These are phyloP conservation scores for Lasiurus borealis DNA, from an alignment of 2,113 vertebrate genomes.

Conservation along the genomic window DNA sequence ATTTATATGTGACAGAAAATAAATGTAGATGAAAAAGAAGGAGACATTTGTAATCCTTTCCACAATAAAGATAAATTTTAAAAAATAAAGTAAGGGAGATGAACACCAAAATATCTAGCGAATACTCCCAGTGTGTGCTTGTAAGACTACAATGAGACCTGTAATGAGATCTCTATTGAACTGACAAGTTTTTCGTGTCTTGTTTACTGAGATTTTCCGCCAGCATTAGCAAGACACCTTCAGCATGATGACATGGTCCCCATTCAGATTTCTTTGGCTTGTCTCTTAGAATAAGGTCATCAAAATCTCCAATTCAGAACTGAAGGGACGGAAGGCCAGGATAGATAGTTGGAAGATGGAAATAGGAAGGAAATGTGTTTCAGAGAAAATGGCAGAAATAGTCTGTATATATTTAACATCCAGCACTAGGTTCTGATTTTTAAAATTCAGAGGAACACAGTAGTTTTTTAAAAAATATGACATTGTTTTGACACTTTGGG, in stretches of 20 bases:
- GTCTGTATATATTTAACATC: conserved; percentile 4
- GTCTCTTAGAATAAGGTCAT: background rate
- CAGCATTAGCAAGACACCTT: background rate
- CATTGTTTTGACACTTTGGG: conserved; percentile 41
- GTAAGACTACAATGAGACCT: background rate
- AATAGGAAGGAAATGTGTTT: conserved; percentile 8
- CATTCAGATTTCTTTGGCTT: conserved; percentile 17
- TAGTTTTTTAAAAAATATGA: conserved; percentile 47
- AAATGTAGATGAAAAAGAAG: background rate
- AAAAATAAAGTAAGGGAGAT: background rate
- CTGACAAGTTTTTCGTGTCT: background rate
- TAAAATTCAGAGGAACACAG: conserved; percentile 15
- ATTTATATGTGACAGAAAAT: background rate
- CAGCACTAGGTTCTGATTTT: conserved; percentile 14
- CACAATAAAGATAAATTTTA: too few species aligned
- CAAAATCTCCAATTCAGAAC: conserved; percentile 20
- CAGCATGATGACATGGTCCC: too few species aligned
- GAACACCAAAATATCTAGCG: background rate
- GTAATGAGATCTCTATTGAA: background rate
- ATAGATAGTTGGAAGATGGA: background rate
- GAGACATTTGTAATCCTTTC: too few species aligned
- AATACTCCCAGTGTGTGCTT: conserved; percentile 8
- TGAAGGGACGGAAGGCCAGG: background rate
- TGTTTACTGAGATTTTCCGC: background rate
- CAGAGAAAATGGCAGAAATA: conserved; percentile 35